Percentiles rank a stretch among this genome's conserved stretches.
These are phyloP conservation scores for Eleginops maclovinus DNA, from an alignment of 2,113 vertebrate genomes.

Conservation along the genomic window DNA sequence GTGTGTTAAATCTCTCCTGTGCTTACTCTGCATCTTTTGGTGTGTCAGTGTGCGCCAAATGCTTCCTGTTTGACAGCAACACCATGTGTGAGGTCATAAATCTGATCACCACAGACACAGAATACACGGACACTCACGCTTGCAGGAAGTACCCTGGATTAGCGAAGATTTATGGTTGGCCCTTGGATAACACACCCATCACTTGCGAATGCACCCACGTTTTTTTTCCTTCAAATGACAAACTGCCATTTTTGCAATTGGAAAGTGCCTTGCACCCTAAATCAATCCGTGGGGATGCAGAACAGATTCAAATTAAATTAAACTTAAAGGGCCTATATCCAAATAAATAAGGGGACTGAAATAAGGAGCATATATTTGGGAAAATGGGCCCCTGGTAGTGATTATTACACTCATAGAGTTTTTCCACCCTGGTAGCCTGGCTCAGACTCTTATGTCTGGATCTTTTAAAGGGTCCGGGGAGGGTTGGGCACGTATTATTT, in stretches of 20 bases:
- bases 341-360: constrained; percentile 56
- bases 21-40: constrained; percentile 52
- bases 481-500: constrained; percentile 69
- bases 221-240: constrained; percentile 30
- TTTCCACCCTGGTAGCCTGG: constrained; percentile 70
- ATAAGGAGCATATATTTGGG: constrained; percentile 56
- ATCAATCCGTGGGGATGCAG: constrained; percentile 13
- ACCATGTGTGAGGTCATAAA: constrained; percentile 80
- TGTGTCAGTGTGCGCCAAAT: constrained; percentile 39
- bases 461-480: constrained; percentile 69
- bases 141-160: constrained; percentile 75
- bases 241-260: constrained; percentile 41
- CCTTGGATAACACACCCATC: constrained; percentile 40
- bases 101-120: constrained; percentile 65
- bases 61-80: constrained; percentile 64
- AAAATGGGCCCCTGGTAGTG: constrained; percentile 63
- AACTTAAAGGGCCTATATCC: constrained; percentile 30
- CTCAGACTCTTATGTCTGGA: constrained; percentile 61
- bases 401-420: constrained; percentile 62
- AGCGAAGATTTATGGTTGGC: constrained; percentile 66
- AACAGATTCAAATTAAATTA: constrained; percentile 40
- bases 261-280: constrained; percentile 25
- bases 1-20: constrained; percentile 32
- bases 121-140: constrained; percentile 61
- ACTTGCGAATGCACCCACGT: constrained; percentile 41